Base-by-base conservation (phyloP, 2,113 vertebrate species). In the Argyrosomus japonicus region DNA sequence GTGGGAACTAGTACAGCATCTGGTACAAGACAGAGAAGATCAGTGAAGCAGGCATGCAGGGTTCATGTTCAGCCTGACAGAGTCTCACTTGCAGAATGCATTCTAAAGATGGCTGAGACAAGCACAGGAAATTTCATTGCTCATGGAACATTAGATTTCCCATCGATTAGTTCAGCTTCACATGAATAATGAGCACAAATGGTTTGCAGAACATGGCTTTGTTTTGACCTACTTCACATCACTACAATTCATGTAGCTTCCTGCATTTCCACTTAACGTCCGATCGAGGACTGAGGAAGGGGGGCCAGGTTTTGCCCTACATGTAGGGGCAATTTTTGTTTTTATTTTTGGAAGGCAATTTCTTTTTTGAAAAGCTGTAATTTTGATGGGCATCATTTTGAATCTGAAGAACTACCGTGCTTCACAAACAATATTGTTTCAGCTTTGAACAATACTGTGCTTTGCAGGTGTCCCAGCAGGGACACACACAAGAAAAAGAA, bases 381-480 rank as follows among this genome's bases (percentile, higher is more conserved):
- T 84, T 80, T 83, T 83, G 57, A 76, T 68, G 47, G 68, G 57
- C 61, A 72, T 88, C 15, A 77, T 85, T 91, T 80, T 86, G 67
- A 89, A 67, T 71, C 23, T 56, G 61, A 89, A 69, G 50, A 83
- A 75, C 65, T 36, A 61, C 87, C 90, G 87, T 91, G 89, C 88
- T 91, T 91, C 77, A 79, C 62, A 81, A 78, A 6, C 36, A 40
- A 77, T 86, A 60, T 43, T 61, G n/a, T 81, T 60, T 71, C 65
- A 84, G 32, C 29, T 62, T 48, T 85, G 81, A 84, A 86, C 83
- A 88, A 76, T 65, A 71, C 83, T 90, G 82, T 90, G 90, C 86
- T 93, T 93, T 83, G 77, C 64, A 86, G 87, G 76, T 87, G 79
- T 90, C 84, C 67, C 89, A 77, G 82, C 78, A 85, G 80, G 86